These are phyloP conservation scores for Dipodomys merriami DNA, from an alignment of 2,113 vertebrate genomes.

Conservation along the genomic window DNA sequence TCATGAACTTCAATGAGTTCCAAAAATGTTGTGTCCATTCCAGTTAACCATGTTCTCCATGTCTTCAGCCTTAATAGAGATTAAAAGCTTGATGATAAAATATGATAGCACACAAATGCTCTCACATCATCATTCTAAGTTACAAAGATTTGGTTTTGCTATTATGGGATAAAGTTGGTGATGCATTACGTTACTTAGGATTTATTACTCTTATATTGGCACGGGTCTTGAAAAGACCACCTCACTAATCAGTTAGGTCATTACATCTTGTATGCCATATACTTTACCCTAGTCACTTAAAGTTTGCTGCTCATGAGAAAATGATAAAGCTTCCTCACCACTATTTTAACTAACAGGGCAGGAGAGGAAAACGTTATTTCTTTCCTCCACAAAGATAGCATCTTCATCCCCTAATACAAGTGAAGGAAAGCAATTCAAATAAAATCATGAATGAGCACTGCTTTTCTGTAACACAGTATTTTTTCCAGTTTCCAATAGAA, in stretches of 20 bases:
- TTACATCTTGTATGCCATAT: not conserved
- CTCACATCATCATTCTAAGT: constrained; percentile 26
- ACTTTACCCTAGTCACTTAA: not conserved
- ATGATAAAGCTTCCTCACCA: not conserved
- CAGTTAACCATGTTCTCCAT: not conserved
- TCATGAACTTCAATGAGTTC: not conserved
- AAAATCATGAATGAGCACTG: not conserved
- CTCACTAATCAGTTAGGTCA: constrained; percentile 56
- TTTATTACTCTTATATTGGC: constrained; percentile 60
- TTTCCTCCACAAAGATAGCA: not conserved
- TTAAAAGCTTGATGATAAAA: constrained; percentile 41
- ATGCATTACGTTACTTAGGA: constrained; percentile 34
- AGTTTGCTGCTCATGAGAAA: not conserved
- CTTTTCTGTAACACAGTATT: not conserved
- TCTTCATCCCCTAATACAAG: not conserved
- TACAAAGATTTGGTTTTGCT: not conserved
- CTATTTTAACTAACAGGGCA: not conserved
- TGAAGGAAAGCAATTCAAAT: not conserved
- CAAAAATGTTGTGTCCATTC: not conserved
- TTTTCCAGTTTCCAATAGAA: not conserved
- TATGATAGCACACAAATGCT: constrained; percentile 5
- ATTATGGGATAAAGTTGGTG: not conserved
- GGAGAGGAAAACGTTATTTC: not conserved
- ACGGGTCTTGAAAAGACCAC: constrained; percentile 33
- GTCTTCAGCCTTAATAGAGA: not conserved